phyloP scores from a whole-genome alignment of 23 tunicate genomes.

The Styela clava region DNA sequence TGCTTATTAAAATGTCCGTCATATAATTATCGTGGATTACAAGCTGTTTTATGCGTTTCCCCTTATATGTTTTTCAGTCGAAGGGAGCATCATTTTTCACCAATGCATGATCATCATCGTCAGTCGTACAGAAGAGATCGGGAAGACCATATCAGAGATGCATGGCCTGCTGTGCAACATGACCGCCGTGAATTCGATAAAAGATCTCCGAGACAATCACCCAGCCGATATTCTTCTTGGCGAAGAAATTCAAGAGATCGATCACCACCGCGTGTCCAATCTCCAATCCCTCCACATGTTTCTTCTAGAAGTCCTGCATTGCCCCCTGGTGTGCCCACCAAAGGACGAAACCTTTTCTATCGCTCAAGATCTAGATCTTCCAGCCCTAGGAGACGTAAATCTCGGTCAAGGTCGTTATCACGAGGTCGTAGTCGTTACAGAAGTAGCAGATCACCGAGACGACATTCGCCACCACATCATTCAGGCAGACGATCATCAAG shows the following conservation, averaged over 20 bases:
- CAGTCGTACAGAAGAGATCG: not conserved
- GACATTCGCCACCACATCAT: not conserved
- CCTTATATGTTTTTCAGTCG: not conserved
- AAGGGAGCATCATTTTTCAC: not conserved
- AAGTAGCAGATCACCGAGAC: slow-evolving; percentile 31
- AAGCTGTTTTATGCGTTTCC: no score
- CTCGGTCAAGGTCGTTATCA: slow-evolving; percentile 22
- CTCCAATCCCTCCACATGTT: not conserved
- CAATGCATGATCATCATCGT: no score
- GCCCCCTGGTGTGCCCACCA: not conserved
- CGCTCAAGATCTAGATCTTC: not conserved
- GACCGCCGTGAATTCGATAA: not conserved
- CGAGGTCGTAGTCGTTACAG: slow-evolving; percentile 26
- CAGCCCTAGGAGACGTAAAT: slow-evolving; percentile 3
- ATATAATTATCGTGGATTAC: no score
- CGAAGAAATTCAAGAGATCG: not conserved
- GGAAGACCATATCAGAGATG: not conserved
- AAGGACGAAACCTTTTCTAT: not conserved
- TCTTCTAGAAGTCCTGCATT: not conserved
- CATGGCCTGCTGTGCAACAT: not conserved
- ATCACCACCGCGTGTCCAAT: not conserved
- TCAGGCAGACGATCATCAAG: slow-evolving; percentile 10
- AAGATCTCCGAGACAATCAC: not conserved
- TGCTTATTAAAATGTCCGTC: no score
- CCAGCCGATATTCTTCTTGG: not conserved